Evolutionary conservation across 2,888 invertebrate genomes (phyloP).

Genomic region (Eupithecia centaureata): DNA sequence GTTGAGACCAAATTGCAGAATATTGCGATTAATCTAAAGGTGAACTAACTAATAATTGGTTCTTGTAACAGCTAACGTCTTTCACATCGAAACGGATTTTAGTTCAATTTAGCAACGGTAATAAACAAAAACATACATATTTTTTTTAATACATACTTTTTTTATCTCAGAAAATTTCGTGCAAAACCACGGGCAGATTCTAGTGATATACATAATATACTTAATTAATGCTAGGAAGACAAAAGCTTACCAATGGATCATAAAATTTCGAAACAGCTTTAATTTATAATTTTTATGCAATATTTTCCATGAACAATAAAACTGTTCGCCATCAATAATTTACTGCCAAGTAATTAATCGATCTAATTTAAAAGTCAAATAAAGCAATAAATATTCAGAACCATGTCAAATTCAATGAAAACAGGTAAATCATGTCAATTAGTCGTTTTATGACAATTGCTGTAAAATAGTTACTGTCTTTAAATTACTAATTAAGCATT

Average conservation of each 20-base stretch:
- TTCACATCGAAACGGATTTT: too few species aligned
- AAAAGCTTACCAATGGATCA: neutral
- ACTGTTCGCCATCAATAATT: slow-evolving; percentile 16
- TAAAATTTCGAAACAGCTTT: neutral
- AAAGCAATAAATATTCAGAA: slow-evolving; percentile 37
- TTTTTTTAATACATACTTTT: too few species aligned
- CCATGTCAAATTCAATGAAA: slow-evolving; percentile 37
- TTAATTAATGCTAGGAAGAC: neutral
- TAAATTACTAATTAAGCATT: slow-evolving; percentile 38
- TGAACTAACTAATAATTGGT: too few species aligned
- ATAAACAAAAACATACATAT: too few species aligned
- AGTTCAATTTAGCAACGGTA: too few species aligned
- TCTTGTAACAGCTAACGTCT: too few species aligned
- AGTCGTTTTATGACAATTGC: slow-evolving; percentile 39
- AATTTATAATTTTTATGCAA: neutral
- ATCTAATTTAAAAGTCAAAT: slow-evolving; percentile 43
- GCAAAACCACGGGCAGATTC: too few species aligned
- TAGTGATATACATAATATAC: neutral
- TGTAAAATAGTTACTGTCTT: slow-evolving; percentile 40
- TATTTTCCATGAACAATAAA: slow-evolving; percentile 14
- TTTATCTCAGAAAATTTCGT: too few species aligned
- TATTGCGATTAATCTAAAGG: too few species aligned
- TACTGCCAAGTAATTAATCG: slow-evolving; percentile 38
- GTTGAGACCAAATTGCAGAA: too few species aligned
- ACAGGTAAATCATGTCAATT: slow-evolving; percentile 38